Conservation (phyloP, 2,113 vertebrate genomes). For the Hystrix brachyura region DNA sequence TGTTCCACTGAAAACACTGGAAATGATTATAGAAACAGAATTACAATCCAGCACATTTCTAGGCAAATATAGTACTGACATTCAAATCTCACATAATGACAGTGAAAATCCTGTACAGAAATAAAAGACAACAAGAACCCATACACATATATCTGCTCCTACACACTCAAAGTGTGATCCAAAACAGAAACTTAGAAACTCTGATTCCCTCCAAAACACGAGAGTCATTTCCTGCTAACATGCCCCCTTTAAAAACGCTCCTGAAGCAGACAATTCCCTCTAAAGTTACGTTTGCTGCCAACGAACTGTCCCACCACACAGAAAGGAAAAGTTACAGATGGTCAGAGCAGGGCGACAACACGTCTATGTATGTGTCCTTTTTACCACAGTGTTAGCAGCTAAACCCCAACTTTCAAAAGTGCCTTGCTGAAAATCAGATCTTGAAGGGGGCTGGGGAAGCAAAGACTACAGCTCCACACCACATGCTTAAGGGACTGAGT, state of each 20-base stretch:
- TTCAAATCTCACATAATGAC: not conserved
- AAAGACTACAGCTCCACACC: not conserved
- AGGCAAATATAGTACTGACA: not conserved
- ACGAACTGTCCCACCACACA: not conserved
- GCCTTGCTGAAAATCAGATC: not conserved
- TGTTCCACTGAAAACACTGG: not conserved
- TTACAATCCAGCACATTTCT: slow-evolving; percentile 21
- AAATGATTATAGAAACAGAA: slow-evolving; percentile 44
- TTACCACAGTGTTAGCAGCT: not conserved
- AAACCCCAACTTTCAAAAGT: slow-evolving; percentile 49
- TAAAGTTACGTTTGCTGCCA: slow-evolving; percentile 30
- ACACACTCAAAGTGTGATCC: not conserved
- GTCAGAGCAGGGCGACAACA: not conserved
- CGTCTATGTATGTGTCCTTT: not conserved
- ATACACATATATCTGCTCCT: not conserved
- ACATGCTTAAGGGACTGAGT: not conserved
- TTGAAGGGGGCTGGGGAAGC: not conserved
- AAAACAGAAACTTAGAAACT: slow-evolving; percentile 69
- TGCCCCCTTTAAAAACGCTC: slow-evolving; percentile 1
- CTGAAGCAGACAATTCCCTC: not conserved
- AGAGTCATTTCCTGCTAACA: slow-evolving; percentile 59
- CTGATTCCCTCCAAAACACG: slow-evolving; percentile 7
- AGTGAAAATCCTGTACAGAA: not conserved
- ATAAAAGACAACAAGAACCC: slow-evolving; percentile 19
- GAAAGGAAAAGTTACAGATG: slow-evolving; percentile 70